Evolutionary conservation across 2,888 invertebrate genomes (phyloP).

Genomic region (Liopterus haemorrhoidalis): DNA sequence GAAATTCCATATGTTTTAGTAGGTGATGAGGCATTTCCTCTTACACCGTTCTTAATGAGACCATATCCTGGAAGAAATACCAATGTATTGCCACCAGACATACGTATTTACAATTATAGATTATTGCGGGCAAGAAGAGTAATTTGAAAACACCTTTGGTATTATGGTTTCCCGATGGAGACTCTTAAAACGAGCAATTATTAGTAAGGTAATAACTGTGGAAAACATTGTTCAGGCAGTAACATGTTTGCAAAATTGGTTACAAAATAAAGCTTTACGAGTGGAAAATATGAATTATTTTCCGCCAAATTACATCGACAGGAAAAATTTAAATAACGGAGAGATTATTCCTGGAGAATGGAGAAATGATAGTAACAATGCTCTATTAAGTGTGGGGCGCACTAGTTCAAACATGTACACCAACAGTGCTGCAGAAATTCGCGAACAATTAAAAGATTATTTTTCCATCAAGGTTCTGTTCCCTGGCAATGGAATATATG

Average conservation of each 20-base stretch:
- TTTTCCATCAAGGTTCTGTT: constrained; percentile 5
- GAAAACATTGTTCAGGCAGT: constrained; percentile 9
- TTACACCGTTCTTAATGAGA: constrained; percentile 28
- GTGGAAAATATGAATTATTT: background rate
- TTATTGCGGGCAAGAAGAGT: constrained; percentile 3
- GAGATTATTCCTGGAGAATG: constrained; percentile 4
- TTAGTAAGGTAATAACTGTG: constrained; percentile 2
- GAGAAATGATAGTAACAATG: background rate
- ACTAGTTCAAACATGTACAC: constrained; percentile 9
- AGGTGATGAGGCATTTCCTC: constrained; percentile 33
- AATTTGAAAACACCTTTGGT: constrained; percentile 7
- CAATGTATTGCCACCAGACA: background rate
- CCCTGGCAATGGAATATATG: constrained; percentile 8
- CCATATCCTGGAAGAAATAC: constrained; percentile 32
- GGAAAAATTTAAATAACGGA: constrained; percentile 1
- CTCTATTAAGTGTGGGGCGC: constrained; percentile 4
- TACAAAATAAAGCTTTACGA: background rate
- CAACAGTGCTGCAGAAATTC: background rate
- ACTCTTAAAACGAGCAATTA: constrained; percentile 4
- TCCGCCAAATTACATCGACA: constrained; percentile 3
- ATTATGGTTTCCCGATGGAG: constrained; percentile 5
- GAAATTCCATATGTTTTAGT: constrained; percentile 28
- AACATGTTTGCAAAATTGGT: constrained; percentile 8
- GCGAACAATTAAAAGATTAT: constrained; percentile 6
- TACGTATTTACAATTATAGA: background rate